phyloP scores from a whole-genome alignment of 2,113 vertebrate genomes.

The Elaphurus davidianus region DNA sequence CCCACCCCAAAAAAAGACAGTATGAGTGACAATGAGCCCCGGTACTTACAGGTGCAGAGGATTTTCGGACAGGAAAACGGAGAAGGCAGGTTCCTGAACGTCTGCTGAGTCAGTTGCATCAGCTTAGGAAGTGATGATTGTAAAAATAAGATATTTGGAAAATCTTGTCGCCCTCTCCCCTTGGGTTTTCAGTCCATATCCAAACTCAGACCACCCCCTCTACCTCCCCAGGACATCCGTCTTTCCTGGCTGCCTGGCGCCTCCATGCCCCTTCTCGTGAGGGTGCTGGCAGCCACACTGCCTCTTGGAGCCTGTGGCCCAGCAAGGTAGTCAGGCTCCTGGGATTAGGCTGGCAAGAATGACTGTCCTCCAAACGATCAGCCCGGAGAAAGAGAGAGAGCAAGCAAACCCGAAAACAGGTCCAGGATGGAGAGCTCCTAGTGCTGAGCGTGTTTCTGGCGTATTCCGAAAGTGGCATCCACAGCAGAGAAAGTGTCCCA shows the following conservation, averaged over 20 bases:
- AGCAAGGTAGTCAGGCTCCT: constrained; percentile 78
- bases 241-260: constrained; percentile 61
- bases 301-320: constrained; percentile 76
- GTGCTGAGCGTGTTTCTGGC: constrained; percentile 83
- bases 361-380: constrained; percentile 79
- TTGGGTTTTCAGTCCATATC: constrained; percentile 27
- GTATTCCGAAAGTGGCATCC: constrained; percentile 84
- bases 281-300: constrained; percentile 82
- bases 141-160: constrained; percentile 74
- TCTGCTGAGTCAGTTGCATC: constrained; percentile 83
- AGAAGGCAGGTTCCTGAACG: constrained; percentile 78
- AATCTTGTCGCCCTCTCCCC: constrained; percentile 41
- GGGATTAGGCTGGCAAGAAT: constrained; percentile 80
- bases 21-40: constrained; percentile 69
- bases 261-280: constrained; percentile 80
- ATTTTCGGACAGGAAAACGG: constrained; percentile 83
- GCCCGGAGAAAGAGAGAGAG: constrained; percentile 77
- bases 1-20: constrained; percentile 54
- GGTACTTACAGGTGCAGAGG: constrained; percentile 83
- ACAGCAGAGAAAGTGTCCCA: constrained; percentile 84
- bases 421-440: constrained; percentile 81
- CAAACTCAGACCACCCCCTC: constrained; percentile 14
- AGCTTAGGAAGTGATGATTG: constrained; percentile 81
- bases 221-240: neutral
- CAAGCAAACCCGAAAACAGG: constrained; percentile 76